phyloP scores from a whole-genome alignment of 2,797 vertebrate genomes.

The Nothura maculosa region DNA sequence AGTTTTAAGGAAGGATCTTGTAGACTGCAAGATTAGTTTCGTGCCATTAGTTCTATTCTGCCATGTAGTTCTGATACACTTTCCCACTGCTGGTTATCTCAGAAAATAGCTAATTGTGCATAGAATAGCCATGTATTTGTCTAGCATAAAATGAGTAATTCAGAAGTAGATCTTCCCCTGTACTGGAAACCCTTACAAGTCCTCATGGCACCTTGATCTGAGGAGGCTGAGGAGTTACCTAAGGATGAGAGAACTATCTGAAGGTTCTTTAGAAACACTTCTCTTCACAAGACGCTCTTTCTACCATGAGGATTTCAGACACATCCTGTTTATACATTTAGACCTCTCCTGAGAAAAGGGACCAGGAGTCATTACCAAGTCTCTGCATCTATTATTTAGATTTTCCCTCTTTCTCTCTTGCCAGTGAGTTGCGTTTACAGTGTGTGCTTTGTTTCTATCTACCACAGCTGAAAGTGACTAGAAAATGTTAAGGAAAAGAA shows the following conservation, averaged over 20 bases:
- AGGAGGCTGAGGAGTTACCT: neutral
- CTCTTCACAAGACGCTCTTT: neutral
- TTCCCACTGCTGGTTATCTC: neutral
- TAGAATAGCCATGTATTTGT: neutral
- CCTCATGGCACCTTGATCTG: neutral
- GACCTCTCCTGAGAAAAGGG: neutral
- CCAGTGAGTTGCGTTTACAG: neutral
- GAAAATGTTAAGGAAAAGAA: neutral
- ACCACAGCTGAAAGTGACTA: neutral
- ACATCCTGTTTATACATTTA: neutral
- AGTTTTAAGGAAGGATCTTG: neutral
- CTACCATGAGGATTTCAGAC: neutral
- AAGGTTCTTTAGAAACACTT: neutral
- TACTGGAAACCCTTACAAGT: neutral
- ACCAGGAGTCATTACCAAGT: neutral
- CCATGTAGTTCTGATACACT: neutral
- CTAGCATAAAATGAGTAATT: neutral
- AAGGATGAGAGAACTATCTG: neutral
- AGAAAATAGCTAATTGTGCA: neutral
- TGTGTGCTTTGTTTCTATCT: neutral
- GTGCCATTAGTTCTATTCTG: neutral
- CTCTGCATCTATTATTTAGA: neutral
- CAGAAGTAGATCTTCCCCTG: neutral
- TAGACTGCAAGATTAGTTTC: neutral
- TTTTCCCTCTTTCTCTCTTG: neutral